phyloP scores from a whole-genome alignment of 2,797 vertebrate species.

The Fistularia commersonii region DNA sequence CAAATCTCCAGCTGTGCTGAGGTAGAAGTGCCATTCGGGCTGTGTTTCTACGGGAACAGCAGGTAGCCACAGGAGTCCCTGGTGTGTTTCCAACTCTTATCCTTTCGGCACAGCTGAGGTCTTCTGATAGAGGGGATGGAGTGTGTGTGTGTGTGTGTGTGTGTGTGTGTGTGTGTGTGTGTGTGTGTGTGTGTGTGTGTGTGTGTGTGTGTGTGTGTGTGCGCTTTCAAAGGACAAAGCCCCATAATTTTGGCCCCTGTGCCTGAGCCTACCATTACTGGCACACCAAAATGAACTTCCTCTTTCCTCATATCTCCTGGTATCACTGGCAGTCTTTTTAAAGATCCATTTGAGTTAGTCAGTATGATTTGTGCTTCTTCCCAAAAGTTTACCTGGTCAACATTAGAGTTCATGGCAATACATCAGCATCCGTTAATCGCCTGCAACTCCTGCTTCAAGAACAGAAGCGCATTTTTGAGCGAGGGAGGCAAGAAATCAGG shows the following conservation, averaged over 20 bases:
- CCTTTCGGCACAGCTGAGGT: slow-evolving; percentile 60
- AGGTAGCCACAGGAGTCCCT: slow-evolving; percentile 59
- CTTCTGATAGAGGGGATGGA: slow-evolving; percentile 53
- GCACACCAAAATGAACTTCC: slow-evolving; percentile 32
- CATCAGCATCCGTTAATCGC: too few species aligned
- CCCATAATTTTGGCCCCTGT: slow-evolving; percentile 22
- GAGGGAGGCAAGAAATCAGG: too few species aligned
- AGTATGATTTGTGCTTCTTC: too few species aligned
- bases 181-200: slow-evolving; percentile 15
- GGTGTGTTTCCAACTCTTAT: slow-evolving; percentile 61
- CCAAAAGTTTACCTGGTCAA: too few species aligned
- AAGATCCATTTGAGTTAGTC: too few species aligned
- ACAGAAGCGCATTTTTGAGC: too few species aligned
- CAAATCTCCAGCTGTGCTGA: slow-evolving; percentile 52
- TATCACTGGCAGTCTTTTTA: slow-evolving; percentile 15
- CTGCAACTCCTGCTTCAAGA: too few species aligned
- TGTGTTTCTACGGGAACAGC: slow-evolving; percentile 73
- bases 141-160: slow-evolving; percentile 20
- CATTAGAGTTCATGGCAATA: too few species aligned
- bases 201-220: slow-evolving; percentile 1
- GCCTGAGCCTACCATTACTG: slow-evolving; percentile 32
- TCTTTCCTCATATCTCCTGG: slow-evolving; percentile 31
- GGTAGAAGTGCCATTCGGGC: slow-evolving; percentile 37
- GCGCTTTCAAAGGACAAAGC: slow-evolving; percentile 40
- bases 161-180: slow-evolving; percentile 2